Evolutionary conservation across 2,888 invertebrate species (phyloP), one percentile per base, ranked within the genome.

Genomic region (Chrysina gloriosa): DNA sequence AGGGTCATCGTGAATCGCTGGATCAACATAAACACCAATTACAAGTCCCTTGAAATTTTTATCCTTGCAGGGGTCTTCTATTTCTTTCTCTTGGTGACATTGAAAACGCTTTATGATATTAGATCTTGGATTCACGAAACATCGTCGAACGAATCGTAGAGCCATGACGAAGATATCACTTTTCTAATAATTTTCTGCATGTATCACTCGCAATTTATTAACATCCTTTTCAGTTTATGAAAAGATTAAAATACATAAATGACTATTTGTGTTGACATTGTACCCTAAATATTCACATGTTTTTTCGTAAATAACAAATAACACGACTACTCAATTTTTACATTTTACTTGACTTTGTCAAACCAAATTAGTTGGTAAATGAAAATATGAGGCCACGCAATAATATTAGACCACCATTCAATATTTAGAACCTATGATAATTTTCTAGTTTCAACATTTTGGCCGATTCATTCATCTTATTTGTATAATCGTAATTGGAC

Each of bases 11-110:
- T 85, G 82, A 54, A 87, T 84, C 63, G 89, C 88, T 1, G 80
- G 81, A 74, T 89, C 89, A 42, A 84, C 85, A 78, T 90, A 90
- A 21, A 89, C 84, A 9, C 90, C 90, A 11, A 90, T 77, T 14
- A 91, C 86, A 2, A 91, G 83, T 0, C 88, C 90, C 72, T 82
- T 84, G 27, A 75, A 72, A 45, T 74, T 71, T 11, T 73, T 73
- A 16, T 72, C 71, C 25, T 74, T 74, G 67, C 81, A 81, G 2
- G 80, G 78, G 64, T 79, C 77, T 19, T 65, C 69, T 19, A 65
- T 58, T 64, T 61, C 61, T 4, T 48, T 31, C 9, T 64, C 45
- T 25, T 23, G 27, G 14, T 65, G 50, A 23, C 63, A 63, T 29
- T 69, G 65, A 50, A 65, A 65, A 11, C 69, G 65, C 27, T 65